phyloP scores from a whole-genome alignment of 2,797 vertebrate species.

The Cephalopachus bancanus region DNA sequence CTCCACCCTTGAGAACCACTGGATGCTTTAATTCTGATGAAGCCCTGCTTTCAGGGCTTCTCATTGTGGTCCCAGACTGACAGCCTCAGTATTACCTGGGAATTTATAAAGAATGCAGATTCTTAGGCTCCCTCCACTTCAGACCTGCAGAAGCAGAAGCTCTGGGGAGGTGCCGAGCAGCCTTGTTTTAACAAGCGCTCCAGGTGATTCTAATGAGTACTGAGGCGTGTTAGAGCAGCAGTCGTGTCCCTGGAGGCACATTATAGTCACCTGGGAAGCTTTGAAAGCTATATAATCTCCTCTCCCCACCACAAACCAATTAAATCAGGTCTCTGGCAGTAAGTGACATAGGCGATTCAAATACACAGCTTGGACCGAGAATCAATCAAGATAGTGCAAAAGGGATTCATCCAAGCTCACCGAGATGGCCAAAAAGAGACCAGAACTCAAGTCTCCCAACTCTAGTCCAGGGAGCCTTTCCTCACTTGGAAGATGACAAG shows the following conservation, averaged over 20 bases:
- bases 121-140: not conserved
- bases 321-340: not conserved
- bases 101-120: not conserved
- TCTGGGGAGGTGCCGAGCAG: not conserved
- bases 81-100: not conserved
- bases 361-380: not conserved
- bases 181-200: not conserved
- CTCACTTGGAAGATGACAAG: slow-evolving; percentile 14
- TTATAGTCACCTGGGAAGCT: not conserved
- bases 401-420: not conserved
- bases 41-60: not conserved
- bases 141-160: not conserved
- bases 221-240: not conserved
- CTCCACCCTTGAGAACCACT: not conserved
- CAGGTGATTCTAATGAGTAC: not conserved
- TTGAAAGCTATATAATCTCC: not conserved
- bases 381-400: not conserved
- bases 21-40: too few relatives aligned
- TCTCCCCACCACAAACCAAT: not conserved
- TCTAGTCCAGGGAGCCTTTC: not conserved
- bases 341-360: not conserved
- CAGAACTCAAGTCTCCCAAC: not conserved
- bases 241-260: not conserved
- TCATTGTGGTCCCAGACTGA: not conserved
- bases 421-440: not conserved